phyloP scores from a whole-genome alignment of 2,888 invertebrate genomes.

The Beris chalybata region DNA sequence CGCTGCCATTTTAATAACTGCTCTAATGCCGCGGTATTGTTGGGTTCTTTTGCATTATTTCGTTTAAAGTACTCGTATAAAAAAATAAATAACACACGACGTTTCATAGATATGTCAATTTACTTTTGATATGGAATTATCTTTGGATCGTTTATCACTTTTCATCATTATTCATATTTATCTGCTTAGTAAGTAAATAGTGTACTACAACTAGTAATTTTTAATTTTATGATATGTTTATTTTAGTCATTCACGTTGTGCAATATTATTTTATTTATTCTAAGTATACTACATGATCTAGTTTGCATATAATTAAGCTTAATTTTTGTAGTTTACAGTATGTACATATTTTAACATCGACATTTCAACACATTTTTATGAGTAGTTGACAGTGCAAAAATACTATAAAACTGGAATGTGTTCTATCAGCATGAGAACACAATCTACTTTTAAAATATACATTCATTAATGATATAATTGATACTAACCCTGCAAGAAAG shows the following conservation, averaged over 20 bases:
- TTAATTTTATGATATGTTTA: conserved; percentile 53
- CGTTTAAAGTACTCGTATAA: too few species aligned
- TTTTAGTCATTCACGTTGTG: conserved; percentile 44
- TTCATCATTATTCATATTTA: conserved; percentile 21
- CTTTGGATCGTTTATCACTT: too few species aligned
- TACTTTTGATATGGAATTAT: conserved; percentile 24
- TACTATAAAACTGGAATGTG: background rate
- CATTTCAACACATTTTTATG: background rate
- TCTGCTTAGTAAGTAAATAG: conserved; percentile 4
- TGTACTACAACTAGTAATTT: conserved; percentile 24
- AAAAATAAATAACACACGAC: too few species aligned
- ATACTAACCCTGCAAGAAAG: too few species aligned
- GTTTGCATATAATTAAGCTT: conserved; percentile 12
- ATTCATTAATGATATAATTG: too few species aligned
- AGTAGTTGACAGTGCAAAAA: background rate
- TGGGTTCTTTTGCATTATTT: too few species aligned
- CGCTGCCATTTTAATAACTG: too few species aligned
- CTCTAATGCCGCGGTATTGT: too few species aligned
- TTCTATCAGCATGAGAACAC: conserved; percentile 27
- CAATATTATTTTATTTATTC: conserved; percentile 31
- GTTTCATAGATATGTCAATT: conserved; percentile 9
- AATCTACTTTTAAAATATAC: background rate
- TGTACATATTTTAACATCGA: conserved; percentile 27
- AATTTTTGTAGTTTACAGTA: conserved; percentile 31
- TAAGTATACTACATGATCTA: conserved; percentile 37